Conservation (phyloP, 2,797 vertebrate genomes). For the Natrix natrix region DNA sequence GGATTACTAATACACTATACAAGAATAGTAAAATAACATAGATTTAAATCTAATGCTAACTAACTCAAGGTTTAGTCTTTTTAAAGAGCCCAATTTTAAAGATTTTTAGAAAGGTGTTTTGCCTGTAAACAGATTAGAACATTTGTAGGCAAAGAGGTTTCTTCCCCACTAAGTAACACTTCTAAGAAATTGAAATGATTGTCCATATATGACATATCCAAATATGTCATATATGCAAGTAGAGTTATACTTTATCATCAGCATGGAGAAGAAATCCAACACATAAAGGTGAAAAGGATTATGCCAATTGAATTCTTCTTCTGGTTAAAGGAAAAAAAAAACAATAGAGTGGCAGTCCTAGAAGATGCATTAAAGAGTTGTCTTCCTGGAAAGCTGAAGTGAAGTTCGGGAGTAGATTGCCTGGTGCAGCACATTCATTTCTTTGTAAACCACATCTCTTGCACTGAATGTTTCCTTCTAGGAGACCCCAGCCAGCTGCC, state of each 20-base stretch:
- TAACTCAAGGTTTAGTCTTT: neutral
- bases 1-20: neutral
- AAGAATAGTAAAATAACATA: neutral
- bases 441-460: neutral
- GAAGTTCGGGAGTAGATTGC: neutral
- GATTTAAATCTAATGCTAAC: neutral
- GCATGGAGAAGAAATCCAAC: neutral
- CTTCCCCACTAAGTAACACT: neutral
- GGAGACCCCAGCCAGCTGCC: neutral
- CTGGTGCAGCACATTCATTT: neutral
- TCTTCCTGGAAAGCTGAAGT: neutral
- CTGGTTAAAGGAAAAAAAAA: neutral
- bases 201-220: neutral
- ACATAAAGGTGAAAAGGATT: neutral
- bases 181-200: neutral
- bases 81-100: neutral
- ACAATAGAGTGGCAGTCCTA: neutral
- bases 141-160: neutral
- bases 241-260: neutral
- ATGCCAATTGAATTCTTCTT: neutral
- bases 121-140: neutral
- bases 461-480: neutral
- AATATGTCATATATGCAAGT: neutral
- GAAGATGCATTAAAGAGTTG: neutral
- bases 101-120: neutral